Evolutionary conservation across 2,113 vertebrate genomes (phyloP).

Genomic region (Mionectes macconnelli): DNA sequence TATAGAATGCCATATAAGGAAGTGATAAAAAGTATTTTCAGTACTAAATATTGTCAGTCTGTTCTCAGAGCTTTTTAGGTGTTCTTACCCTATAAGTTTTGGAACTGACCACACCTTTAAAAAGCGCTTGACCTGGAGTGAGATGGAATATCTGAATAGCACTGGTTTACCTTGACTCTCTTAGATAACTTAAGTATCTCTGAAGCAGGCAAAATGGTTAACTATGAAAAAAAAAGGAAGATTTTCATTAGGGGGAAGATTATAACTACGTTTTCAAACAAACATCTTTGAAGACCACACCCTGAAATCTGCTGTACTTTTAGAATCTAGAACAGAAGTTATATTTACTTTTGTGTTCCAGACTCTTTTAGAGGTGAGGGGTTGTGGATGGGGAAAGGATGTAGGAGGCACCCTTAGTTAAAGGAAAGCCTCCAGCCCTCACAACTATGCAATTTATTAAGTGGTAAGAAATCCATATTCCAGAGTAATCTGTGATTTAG

Average conservation of each 20-base stretch:
- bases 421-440: neutral
- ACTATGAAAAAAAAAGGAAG: neutral
- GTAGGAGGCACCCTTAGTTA: neutral
- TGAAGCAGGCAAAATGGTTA: neutral
- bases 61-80: neutral
- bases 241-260: neutral
- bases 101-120: neutral
- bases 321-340: conserved; percentile 1
- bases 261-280: neutral
- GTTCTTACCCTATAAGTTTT: neutral
- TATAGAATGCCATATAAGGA: neutral
- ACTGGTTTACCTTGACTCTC: neutral
- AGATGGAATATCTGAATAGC: neutral
- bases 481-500: neutral
- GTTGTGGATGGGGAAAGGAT: neutral
- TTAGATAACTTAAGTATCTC: neutral
- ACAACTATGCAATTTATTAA: neutral
- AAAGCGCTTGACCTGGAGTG: neutral
- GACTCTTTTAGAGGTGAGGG: neutral
- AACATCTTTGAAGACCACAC: neutral
- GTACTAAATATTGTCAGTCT: neutral
- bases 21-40: neutral
- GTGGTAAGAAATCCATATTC: neutral
- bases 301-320: neutral
- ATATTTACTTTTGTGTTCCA: neutral